Evolutionary conservation across 2,797 vertebrate species (phyloP), one percentile per base, ranked within the genome.

Genomic region (Halcyon leucocephala): DNA sequence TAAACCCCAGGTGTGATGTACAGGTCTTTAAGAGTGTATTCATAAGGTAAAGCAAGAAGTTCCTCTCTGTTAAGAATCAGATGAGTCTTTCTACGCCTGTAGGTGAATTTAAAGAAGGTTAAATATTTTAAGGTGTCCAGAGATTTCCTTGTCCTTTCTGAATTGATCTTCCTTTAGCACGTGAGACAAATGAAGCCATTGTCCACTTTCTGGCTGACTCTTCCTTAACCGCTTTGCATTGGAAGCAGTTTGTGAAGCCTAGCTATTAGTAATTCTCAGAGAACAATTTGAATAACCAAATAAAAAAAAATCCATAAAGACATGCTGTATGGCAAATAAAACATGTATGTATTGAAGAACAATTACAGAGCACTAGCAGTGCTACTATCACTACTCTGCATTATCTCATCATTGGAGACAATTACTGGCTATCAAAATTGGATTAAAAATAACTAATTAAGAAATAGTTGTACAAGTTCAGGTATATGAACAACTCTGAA

Each of bases 401-500:
- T 83, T 81, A 83, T 77, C 74, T 52, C 7, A 2, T 44, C 57
- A 22, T 26, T 89, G 44, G 22, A 90, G 35, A 41, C 44, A 91
- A 44, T 83, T 44, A 81, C 13, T 24, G 48, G 15, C 44, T 60
- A 49, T 58, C 55, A 89, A 51, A 87, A 78, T 69, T 52, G 33
- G 9, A 88, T 33, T 69, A 77, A 74, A 66, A 91, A 54, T 29
- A 28, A 17, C 46, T 48, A 93, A 94, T 82, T 52, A 66, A 93
- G 46, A 10, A 86, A 29, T 33, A 37, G 4, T 49, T 78, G 31
- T 61, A 39, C 15, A 48, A 57, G 10, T 91, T 74, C 70, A 31
- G 52, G 72, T 14, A 71, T 44, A 42, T 16, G 41, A 91, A 29
- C 16, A 57, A 42, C 37, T 73, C 57, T 69, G 37, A 81, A 87